Conservation (phyloP, 2,888 invertebrate species). For the Cremastobaeus sp. region DNA sequence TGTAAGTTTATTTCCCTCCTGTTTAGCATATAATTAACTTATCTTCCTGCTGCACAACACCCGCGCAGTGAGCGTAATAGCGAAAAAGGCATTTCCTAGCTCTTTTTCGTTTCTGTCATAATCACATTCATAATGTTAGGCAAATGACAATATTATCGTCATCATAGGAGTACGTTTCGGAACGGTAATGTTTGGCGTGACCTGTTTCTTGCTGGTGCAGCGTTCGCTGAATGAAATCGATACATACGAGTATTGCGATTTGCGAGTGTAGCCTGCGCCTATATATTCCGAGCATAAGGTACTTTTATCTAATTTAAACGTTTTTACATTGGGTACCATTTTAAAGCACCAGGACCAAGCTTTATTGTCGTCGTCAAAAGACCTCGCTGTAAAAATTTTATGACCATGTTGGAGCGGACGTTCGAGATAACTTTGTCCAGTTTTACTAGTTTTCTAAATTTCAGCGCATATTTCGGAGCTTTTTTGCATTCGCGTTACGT, state of each 20-base stretch:
- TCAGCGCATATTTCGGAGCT: too few species aligned
- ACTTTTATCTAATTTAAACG: slow-evolving; percentile 36
- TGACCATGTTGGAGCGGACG: neutral
- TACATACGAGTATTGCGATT: slow-evolving; percentile 48
- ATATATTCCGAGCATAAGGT: slow-evolving; percentile 18
- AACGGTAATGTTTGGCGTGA: slow-evolving; percentile 50
- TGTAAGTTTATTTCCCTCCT: too few species aligned
- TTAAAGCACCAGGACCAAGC: neutral
- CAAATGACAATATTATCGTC: slow-evolving; percentile 45
- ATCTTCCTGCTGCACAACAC: too few species aligned
- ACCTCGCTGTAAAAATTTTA: slow-evolving; percentile 4
- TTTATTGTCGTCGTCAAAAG: slow-evolving; percentile 23
- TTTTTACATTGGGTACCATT: slow-evolving; percentile 9
- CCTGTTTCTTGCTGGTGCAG: slow-evolving; percentile 48
- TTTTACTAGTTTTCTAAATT: too few species aligned
- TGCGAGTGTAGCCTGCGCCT: slow-evolving; percentile 24
- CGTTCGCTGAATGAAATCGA: slow-evolving; percentile 40
- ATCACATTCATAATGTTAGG: slow-evolving; percentile 24
- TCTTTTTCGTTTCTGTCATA: slow-evolving; percentile 2
- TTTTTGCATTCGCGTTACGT: too few species aligned
- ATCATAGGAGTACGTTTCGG: slow-evolving; percentile 16
- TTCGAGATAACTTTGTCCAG: neutral
- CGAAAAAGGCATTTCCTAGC: slow-evolving; percentile 6
- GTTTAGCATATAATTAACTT: too few species aligned
- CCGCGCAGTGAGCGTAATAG: too few species aligned